Percentiles rank a stretch among this genome's conserved stretches.
phyloP scores from a whole-genome alignment of 2,113 vertebrate genomes.

The Hemiscyllium ocellatum region DNA sequence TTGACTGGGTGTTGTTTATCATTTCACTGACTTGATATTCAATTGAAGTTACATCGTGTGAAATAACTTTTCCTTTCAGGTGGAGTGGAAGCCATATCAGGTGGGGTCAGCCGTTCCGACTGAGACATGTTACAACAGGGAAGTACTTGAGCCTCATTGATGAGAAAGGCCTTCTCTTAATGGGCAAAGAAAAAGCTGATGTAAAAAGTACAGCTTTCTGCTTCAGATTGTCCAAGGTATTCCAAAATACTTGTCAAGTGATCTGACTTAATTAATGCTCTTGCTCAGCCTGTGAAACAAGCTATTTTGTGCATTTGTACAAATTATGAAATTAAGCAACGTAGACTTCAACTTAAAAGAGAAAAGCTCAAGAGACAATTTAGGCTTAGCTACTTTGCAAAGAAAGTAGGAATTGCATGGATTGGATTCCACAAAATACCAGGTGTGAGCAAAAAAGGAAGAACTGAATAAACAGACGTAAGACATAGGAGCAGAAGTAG shows the following conservation, averaged over 20 bases:
- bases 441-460: not conserved
- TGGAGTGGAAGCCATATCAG: constrained; percentile 94
- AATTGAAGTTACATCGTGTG: not conserved
- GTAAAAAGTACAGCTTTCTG: constrained; percentile 89
- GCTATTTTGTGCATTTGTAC: not conserved
- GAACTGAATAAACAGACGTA: not conserved
- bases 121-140: constrained; percentile 90
- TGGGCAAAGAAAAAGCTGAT: constrained; percentile 86
- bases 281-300: not conserved
- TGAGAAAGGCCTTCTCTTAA: constrained; percentile 78
- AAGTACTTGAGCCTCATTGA: constrained; percentile 87
- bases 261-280: not conserved
- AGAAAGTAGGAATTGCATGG: not conserved
- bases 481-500: too few relatives aligned
- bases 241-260: constrained; percentile 30
- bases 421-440: not conserved
- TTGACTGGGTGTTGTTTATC: not conserved
- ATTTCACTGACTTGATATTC: not conserved
- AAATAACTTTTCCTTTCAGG: constrained; percentile 52
- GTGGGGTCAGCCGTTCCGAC: constrained; percentile 87
- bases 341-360: not conserved
- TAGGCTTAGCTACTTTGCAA: not conserved
- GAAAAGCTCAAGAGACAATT: not conserved
- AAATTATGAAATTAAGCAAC: not conserved
- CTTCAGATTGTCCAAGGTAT: constrained; percentile 90